Evolutionary conservation across 2,797 vertebrate genomes (phyloP).

Genomic region (Chromobotia macracanthus): DNA sequence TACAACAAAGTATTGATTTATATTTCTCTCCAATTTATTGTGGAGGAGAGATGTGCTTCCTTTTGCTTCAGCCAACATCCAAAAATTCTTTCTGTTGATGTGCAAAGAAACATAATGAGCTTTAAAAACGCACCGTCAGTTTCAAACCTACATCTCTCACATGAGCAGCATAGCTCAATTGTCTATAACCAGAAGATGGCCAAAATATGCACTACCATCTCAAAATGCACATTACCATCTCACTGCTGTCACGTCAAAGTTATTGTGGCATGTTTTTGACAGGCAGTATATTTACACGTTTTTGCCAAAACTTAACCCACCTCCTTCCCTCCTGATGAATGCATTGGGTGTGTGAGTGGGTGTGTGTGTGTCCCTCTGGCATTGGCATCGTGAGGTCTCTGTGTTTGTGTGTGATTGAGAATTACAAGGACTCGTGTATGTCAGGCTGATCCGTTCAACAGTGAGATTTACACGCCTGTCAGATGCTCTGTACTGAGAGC

Average conservation of each 20-base stretch:
- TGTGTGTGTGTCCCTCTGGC: constrained; percentile 4
- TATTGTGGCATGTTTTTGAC: constrained; percentile 45
- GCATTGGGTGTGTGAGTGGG: constrained; percentile 10
- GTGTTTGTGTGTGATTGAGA: constrained; percentile 25
- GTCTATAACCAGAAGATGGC: neutral
- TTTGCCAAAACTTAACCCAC: constrained; percentile 30
- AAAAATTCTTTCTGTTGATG: constrained; percentile 18
- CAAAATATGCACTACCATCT: constrained; percentile 1
- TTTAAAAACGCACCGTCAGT: constrained; percentile 14
- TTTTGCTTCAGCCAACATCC: constrained; percentile 15
- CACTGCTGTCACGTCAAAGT: constrained; percentile 35
- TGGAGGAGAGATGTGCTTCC: constrained; percentile 21
- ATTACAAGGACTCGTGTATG: constrained; percentile 30
- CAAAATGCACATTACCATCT: constrained; percentile 13
- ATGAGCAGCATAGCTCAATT: constrained; percentile 1
- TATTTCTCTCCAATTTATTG: constrained; percentile 35
- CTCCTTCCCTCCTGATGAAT: constrained; percentile 12
- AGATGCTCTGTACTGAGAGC: constrained; percentile 47
- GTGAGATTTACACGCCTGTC: constrained; percentile 47
- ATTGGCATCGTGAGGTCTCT: neutral
- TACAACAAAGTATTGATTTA: constrained; percentile 28
- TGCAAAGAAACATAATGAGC: neutral
- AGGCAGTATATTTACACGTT: constrained; percentile 52
- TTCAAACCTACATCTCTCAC: neutral
- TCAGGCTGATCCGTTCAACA: constrained; percentile 43